These are phyloP conservation scores for Rhopalosiphum maidis DNA, from an alignment of 1,140 invertebrate species.

Conservation along the genomic window DNA sequence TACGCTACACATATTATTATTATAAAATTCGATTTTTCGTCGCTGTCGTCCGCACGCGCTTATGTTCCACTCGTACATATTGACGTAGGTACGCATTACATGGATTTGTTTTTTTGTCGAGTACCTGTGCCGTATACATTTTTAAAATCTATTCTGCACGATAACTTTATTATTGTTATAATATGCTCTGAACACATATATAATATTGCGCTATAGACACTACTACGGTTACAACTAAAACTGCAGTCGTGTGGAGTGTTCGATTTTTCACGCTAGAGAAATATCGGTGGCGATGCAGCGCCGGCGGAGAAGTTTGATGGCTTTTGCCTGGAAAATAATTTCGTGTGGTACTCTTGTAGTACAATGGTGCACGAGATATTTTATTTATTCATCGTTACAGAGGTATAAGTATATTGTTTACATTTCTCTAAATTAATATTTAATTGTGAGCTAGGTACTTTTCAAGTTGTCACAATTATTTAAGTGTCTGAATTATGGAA, in stretches of 20 bases:
- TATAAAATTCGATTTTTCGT: too few relatives aligned
- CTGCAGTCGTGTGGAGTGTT: not conserved
- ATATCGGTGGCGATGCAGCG: not conserved
- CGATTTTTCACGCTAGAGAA: not conserved
- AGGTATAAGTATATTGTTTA: not conserved
- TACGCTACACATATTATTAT: too few relatives aligned
- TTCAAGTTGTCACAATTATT: constrained; percentile 24
- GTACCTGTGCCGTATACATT: not conserved
- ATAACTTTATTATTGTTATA: not conserved
- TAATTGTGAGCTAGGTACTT: not conserved
- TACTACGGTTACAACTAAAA: not conserved
- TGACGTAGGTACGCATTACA: not conserved
- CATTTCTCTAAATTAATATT: constrained; percentile 14
- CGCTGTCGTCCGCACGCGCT: not conserved
- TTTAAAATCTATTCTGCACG: not conserved
- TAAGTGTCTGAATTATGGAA: not conserved
- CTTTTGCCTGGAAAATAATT: not conserved
- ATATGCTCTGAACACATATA: not conserved
- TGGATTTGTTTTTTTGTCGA: not conserved
- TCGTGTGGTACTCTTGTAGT: not conserved
- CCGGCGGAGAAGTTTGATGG: not conserved
- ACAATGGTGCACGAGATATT: not conserved
- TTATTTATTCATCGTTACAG: not conserved
- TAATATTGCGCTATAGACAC: not conserved
- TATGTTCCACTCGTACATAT: too few relatives aligned